Conservation (phyloP, 2,888 invertebrate genomes). For the Drosophila conformis region DNA sequence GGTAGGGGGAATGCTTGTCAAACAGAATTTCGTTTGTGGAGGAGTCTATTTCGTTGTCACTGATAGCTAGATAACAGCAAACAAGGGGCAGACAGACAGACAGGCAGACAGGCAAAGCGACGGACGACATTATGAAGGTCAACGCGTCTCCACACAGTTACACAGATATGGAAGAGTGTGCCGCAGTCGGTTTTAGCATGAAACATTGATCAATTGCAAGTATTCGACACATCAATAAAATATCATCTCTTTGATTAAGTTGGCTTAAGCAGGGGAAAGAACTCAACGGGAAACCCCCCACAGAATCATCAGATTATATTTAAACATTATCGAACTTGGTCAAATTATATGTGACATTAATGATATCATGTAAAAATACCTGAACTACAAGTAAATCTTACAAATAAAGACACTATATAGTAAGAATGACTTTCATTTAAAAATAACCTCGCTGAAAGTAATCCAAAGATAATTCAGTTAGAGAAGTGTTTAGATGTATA, state of each 20-base stretch:
- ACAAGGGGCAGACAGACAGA: neutral
- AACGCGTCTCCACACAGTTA: neutral
- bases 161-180: neutral
- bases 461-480: neutral
- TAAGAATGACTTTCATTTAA: no score
- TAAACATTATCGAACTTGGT: neutral
- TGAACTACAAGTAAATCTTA: neutral
- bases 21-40: constrained; percentile 1
- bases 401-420: no score
- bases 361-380: neutral
- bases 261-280: neutral
- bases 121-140: constrained; percentile 28
- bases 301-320: neutral
- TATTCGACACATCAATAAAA: neutral
- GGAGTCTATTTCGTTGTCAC: constrained; percentile 12
- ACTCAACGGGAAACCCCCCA: neutral
- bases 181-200: neutral
- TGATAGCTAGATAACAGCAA: constrained; percentile 15
- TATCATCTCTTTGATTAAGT: neutral
- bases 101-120: constrained; percentile 1
- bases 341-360: no score
- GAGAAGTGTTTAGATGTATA: neutral
- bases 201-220: neutral
- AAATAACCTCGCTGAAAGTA: neutral
- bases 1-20: neutral